Evolutionary conservation across 2,113 vertebrate genomes (phyloP), one percentile per base, ranked within the genome.

Genomic region (Eupsittula cactorum): DNA sequence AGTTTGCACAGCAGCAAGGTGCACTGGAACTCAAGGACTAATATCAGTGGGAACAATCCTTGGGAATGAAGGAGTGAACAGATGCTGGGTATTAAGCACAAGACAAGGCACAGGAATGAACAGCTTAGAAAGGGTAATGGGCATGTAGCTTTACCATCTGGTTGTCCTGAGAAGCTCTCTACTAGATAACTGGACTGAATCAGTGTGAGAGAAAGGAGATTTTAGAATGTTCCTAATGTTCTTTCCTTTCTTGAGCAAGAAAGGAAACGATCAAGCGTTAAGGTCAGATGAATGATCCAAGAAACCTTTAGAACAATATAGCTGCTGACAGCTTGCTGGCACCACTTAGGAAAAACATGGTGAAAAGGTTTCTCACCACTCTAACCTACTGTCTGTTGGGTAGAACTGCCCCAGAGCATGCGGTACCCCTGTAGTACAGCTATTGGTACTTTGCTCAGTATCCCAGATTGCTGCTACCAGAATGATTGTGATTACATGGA

Each of bases 151-250:
- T 93, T 89, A 70, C 84, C 90, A 87, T 86, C 79, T 83, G 92
- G 60, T 84, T 95, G 92, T 91, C 82, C 91, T 86, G 75, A 90
- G 88, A 49, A 94, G 75, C 63, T 96, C 82, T 83, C 42, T 74
- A 55, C 57, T 63, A 93, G 90, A 42, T 76, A 68, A 87, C 55
- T 73, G 82, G 63, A 57, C 82, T 88, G 92, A 94, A 93, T 73
- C 71, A 59, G 41, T 42, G 31, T 41, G 55, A 92, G 60, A 74
- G 57, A 78, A 76, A 68, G 50, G 88, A 82, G 59, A 67, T 50
- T 90, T 96, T 18, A 93, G 50, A 88, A 53, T 55, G 91, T 89
- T 90, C 90, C 41, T 93, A 23, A 80, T 78, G 46, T 67, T 95
- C 70, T 63, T 37, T 96, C 62, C 57, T 37, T 88, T 53, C 71